Base-by-base conservation (phyloP, 2,888 invertebrate genomes). In the Cerastoderma edule region DNA sequence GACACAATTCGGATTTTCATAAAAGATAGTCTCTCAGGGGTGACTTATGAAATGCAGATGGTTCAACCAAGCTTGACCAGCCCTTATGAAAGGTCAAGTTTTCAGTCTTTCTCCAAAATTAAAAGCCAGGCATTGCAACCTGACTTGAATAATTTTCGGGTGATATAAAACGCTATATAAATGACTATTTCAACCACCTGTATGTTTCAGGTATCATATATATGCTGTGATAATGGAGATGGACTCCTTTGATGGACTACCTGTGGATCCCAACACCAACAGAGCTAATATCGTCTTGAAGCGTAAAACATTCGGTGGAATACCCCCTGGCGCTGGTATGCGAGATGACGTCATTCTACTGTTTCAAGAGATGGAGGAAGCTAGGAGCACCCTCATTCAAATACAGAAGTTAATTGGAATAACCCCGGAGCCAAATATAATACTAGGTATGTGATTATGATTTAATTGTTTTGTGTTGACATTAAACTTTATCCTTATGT, bases 311-410 rank as follows among this genome's bases (percentile, higher is more conserved):
- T 90, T 87, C 72, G 92, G 92, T 1, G 92, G 92, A 2, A 88
- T 92, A 5, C 92, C 92, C 0, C 85, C 91, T 0, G 92, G 92
- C 4, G 91, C 91, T 1, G 92, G 92, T 4, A 87, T 91, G 50
- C 78, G 92, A n/a, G 89, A 91, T 53, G 93, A 93, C 83, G 90
- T 93, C n/a, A 85, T 92, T 16, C 74, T 85, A 24, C 69, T 93
- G 46, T 93, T 93, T 85, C 92, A 92, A 65, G 92, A 93, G 76
- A 83, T 93, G 72, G 92, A 93, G 65, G 90, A 91, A 67, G 92
- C 92, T 5, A 84, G 90, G 53, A 89, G 86, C 73, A 89, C 79
- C 63, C 78, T 91, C 22, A 76, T 81, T 16, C 91, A 91, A 70
- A 84, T 92, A 8, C 84, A 89, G 65, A 83, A 85, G 33, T 75